Evolutionary conservation across 2,888 invertebrate species (phyloP).

Genomic region (Hypsopygia costalis): DNA sequence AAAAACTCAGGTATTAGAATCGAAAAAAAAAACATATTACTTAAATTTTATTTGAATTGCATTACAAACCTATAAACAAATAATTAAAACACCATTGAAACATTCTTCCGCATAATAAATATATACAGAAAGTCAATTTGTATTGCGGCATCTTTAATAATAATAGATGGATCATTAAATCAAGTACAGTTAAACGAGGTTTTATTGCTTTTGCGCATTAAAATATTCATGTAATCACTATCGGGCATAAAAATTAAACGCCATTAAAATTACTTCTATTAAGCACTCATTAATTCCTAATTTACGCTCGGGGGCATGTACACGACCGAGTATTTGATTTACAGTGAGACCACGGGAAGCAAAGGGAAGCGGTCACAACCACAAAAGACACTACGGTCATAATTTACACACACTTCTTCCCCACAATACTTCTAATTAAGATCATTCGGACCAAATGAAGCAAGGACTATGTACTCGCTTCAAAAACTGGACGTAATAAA

Average conservation of each 20-base stretch:
- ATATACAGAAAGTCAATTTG: constrained; percentile 36
- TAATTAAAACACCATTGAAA: not conserved
- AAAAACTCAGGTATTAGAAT: too few species aligned
- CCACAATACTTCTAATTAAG: constrained; percentile 78
- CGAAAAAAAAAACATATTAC: not conserved
- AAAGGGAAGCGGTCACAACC: constrained; percentile 30
- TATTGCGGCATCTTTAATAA: constrained; percentile 50
- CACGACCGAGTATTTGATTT: constrained; percentile 58
- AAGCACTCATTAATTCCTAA: constrained; percentile 72
- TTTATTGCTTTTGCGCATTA: constrained; percentile 67
- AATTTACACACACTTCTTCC: constrained; percentile 52
- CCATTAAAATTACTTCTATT: constrained; percentile 68
- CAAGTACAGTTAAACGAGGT: constrained; percentile 51
- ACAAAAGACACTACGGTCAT: constrained; percentile 53
- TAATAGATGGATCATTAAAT: constrained; percentile 48
- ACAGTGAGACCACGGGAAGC: constrained; percentile 35
- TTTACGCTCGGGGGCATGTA: constrained; percentile 62
- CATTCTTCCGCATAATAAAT: not conserved
- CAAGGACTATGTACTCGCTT: constrained; percentile 59
- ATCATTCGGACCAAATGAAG: constrained; percentile 68
- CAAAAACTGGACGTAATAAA: constrained; percentile 73
- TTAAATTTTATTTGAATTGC: not conserved
- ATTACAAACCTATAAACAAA: not conserved
- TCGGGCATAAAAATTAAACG: constrained; percentile 58
- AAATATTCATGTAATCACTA: constrained; percentile 61